These are phyloP conservation scores for Ceriagrion tenellum DNA, from an alignment of 2,888 invertebrate genomes.

Conservation along the genomic window DNA sequence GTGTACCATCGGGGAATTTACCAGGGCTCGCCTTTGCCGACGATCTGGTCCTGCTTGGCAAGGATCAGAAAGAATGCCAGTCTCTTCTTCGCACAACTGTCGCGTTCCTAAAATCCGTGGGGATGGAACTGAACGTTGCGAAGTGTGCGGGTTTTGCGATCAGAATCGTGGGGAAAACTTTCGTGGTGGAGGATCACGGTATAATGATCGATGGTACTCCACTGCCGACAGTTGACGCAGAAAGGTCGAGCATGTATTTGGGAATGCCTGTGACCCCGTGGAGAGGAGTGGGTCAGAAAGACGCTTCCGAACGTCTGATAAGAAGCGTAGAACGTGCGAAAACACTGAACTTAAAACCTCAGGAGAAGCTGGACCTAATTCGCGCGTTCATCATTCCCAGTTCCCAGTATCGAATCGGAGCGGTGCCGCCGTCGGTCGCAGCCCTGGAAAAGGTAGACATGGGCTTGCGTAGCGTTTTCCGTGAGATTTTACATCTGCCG, in stretches of 20 bases:
- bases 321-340: no score
- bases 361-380: no score
- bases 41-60: slow-evolving; percentile 70
- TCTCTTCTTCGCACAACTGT: neutral
- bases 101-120: neutral
- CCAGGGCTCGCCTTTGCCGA: slow-evolving; percentile 71
- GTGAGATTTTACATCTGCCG: neutral
- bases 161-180: neutral
- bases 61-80: neutral
- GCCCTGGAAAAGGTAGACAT: neutral
- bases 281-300: neutral
- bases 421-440: neutral
- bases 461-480: neutral
- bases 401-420: no score
- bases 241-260: neutral
- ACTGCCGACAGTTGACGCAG: neutral
- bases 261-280: neutral
- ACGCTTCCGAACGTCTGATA: no score
- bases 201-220: neutral
- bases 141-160: slow-evolving; percentile 70
- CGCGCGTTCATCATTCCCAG: no score
- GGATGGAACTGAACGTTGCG: slow-evolving; percentile 69
- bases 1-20: neutral
- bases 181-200: neutral
- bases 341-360: no score